These are phyloP conservation scores for Corynorhinus townsendii DNA, from an alignment of 2,113 vertebrate genomes.

Conservation along the genomic window DNA sequence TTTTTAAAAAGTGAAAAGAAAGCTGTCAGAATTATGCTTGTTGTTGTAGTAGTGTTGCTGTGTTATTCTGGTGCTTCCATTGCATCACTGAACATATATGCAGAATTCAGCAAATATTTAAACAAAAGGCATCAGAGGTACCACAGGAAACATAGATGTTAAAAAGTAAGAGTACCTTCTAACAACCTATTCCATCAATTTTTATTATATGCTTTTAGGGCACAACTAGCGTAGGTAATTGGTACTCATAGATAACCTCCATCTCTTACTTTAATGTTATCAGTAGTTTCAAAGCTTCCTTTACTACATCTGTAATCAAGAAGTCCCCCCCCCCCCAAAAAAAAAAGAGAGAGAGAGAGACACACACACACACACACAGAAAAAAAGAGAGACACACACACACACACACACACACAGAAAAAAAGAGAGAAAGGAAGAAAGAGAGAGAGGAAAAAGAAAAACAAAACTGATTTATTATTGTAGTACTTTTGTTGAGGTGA, in stretches of 20 bases:
- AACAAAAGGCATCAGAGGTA: not conserved
- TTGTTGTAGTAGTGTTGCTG: not conserved
- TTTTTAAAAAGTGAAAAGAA: not conserved
- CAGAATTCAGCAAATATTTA: not conserved
- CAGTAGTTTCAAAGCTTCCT: not conserved
- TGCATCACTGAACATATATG: not conserved
- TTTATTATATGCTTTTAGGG: slow-evolving; percentile 1
- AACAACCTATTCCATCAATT: not conserved
- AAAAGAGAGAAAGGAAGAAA: not conserved
- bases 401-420: no score
- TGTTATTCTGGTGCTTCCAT: not conserved
- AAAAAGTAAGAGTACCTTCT: not conserved
- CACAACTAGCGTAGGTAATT: not conserved
- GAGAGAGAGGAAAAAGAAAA: not conserved
- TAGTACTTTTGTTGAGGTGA: not conserved
- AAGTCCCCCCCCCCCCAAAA: not conserved
- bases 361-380: not conserved
- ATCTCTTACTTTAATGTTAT: not conserved
- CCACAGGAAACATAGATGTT: not conserved
- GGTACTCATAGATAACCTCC: not conserved
- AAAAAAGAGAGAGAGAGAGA: accelerated
- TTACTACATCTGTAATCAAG: not conserved
- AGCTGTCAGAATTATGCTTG: not conserved
- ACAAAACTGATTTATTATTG: not conserved
- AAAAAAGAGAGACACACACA: not conserved